phyloP scores from a whole-genome alignment of 2,113 vertebrate species.

The Vanacampus margaritifer region DNA sequence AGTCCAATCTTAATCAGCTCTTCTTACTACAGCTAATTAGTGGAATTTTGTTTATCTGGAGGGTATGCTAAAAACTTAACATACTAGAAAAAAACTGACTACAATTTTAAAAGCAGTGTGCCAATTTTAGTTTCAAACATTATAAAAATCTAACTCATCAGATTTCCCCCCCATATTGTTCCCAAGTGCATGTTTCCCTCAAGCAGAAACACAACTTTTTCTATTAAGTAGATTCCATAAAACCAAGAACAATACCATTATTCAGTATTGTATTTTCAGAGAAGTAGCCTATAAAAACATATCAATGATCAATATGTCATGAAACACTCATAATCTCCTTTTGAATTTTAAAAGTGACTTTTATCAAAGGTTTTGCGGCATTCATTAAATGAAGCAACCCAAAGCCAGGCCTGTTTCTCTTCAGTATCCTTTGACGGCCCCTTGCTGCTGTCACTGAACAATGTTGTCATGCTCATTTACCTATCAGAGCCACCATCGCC shows the following conservation, averaged over 20 bases:
- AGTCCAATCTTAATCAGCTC: no score
- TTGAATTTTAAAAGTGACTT: slow-evolving; percentile 6
- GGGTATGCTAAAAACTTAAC: no score
- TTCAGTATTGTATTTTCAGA: background rate
- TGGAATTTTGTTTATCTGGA: no score
- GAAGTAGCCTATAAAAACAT: slow-evolving; percentile 18
- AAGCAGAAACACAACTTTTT: no score
- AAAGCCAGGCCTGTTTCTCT: slow-evolving; percentile 30
- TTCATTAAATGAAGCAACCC: slow-evolving; percentile 32
- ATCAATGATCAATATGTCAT: slow-evolving; percentile 24
- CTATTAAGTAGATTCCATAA: background rate
- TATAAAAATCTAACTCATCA: no score
- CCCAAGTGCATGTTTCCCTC: no score
- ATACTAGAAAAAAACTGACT: no score
- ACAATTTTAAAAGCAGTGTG: no score
- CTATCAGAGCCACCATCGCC: background rate
- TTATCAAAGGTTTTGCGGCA: slow-evolving; percentile 8
- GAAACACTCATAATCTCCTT: slow-evolving; percentile 17
- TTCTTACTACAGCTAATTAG: no score
- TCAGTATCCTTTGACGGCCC: slow-evolving; percentile 24
- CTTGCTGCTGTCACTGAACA: slow-evolving; percentile 6
- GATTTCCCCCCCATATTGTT: no score
- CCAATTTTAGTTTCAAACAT: no score
- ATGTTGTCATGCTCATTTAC: slow-evolving; percentile 20
- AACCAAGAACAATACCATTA: background rate